Evolutionary conservation across 2,888 invertebrate genomes (phyloP).

Genomic region (Acrobasis consociella): DNA sequence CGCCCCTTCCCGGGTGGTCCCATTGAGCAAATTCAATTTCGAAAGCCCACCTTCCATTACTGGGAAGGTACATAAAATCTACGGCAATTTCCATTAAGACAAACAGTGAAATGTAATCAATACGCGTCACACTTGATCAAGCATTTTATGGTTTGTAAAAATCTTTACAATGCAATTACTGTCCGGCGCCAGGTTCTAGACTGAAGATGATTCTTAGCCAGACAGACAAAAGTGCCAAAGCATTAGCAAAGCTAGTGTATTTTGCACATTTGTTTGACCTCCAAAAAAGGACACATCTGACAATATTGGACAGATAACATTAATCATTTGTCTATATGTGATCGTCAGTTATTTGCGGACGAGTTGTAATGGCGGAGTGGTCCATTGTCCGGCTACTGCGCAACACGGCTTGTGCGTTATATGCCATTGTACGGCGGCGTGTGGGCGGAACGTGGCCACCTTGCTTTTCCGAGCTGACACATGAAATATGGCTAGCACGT

Average conservation of each 20-base stretch:
- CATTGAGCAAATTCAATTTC: constrained; percentile 40
- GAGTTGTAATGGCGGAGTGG: constrained; percentile 56
- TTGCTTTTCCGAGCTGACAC: constrained; percentile 36
- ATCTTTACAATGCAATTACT: constrained; percentile 49
- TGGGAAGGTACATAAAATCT: constrained; percentile 41
- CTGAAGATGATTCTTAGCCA: constrained; percentile 30
- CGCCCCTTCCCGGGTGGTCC: constrained; percentile 62
- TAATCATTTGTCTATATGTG: constrained; percentile 57
- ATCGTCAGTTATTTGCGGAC: constrained; percentile 49
- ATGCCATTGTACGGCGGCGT: constrained; percentile 55
- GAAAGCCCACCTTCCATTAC: constrained; percentile 40
- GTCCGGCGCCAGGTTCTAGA: constrained; percentile 50
- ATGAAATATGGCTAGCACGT: constrained; percentile 36
- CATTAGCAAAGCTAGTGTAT: neutral
- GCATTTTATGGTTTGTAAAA: constrained; percentile 50
- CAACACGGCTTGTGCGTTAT: constrained; percentile 56
- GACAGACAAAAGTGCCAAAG: neutral
- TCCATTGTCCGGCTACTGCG: constrained; percentile 75
- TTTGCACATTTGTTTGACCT: constrained; percentile 19
- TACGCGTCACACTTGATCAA: constrained; percentile 48
- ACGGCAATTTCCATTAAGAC: constrained; percentile 37
- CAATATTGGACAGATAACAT: constrained; percentile 41
- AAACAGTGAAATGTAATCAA: constrained; percentile 45
- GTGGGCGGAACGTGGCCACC: constrained; percentile 58
- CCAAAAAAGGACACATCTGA: constrained; percentile 22